These are phyloP conservation scores for Scaptomyza montana DNA, from an alignment of 1,140 invertebrate species.

Conservation along the genomic window DNA sequence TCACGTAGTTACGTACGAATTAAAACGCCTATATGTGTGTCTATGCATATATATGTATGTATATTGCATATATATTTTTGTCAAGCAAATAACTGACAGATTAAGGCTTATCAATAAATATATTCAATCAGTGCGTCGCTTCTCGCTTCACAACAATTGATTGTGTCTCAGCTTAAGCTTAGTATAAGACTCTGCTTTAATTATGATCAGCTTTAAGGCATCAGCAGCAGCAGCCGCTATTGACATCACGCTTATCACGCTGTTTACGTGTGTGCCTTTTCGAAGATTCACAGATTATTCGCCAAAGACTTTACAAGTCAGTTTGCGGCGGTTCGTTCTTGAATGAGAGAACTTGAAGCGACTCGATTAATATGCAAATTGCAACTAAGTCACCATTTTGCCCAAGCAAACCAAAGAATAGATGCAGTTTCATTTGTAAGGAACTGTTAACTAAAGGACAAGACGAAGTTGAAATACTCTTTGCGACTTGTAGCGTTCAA, in stretches of 20 bases:
- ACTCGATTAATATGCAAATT: conserved; percentile 44
- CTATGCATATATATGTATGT: conserved; percentile 2
- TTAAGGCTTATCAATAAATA: conserved; percentile 9
- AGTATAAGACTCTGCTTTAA: neutral
- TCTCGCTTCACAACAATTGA: conserved; percentile 5
- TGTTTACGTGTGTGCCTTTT: conserved; percentile 46
- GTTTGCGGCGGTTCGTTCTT: conserved; percentile 29
- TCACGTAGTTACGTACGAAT: conserved; percentile 51
- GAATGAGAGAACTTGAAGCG: conserved; percentile 9
- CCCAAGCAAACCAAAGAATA: conserved; percentile 14
- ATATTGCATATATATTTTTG: neutral
- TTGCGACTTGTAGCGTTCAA: neutral
- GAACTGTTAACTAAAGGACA: neutral
- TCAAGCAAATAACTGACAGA: conserved; percentile 3
- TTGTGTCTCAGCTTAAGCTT: conserved; percentile 6
- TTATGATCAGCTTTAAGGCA: neutral
- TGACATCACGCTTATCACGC: conserved; percentile 53
- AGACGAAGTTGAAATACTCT: neutral
- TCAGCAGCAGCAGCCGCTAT: conserved; percentile 6
- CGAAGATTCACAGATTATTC: neutral
- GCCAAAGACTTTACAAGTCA: neutral
- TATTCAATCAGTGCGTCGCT: neutral
- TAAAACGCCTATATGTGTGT: neutral
- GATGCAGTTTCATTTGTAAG: neutral
- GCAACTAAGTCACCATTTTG: conserved; percentile 44